These are phyloP conservation scores for Patella pellucida DNA, from an alignment of 2,888 invertebrate species.

Conservation along the genomic window DNA sequence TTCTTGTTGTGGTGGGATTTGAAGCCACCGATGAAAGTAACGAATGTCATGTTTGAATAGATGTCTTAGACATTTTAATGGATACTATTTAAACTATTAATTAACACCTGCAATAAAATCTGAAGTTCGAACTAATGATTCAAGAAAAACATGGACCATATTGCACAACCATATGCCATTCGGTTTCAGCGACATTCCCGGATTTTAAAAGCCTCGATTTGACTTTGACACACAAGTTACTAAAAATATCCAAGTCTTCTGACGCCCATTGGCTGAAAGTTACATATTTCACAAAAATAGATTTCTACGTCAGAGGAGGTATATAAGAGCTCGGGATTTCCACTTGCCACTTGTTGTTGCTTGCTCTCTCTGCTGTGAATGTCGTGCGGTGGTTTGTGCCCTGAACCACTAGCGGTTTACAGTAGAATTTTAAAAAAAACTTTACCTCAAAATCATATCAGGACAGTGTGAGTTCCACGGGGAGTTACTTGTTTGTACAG, in stretches of 20 bases:
- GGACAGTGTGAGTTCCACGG: neutral
- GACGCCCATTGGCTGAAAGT: slow-evolving; percentile 42
- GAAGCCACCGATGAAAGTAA: too few species aligned
- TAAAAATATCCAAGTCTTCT: slow-evolving; percentile 40
- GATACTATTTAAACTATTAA: too few species aligned
- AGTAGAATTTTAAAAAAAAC: neutral
- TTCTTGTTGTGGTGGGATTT: too few species aligned
- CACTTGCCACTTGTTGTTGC: slow-evolving; percentile 61
- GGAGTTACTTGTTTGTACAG: neutral
- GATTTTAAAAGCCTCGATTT: neutral
- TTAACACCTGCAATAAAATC: too few species aligned
- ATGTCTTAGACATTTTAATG: too few species aligned
- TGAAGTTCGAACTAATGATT: too few species aligned
- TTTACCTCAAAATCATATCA: slow-evolving; percentile 11
- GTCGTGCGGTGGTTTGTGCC: slow-evolving; percentile 58
- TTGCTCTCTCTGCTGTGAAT: slow-evolving; percentile 53
- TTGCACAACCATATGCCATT: slow-evolving; percentile 33
- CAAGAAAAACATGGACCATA: slow-evolving; percentile 6
- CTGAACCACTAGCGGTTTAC: slow-evolving; percentile 54
- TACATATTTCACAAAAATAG: slow-evolving; percentile 34
- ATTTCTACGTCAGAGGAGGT: slow-evolving; percentile 50
- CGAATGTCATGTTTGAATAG: too few species aligned
- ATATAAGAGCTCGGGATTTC: slow-evolving; percentile 56
- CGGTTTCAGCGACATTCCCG: slow-evolving; percentile 5
- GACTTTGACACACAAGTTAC: slow-evolving; percentile 25